Evolutionary conservation across 2,888 invertebrate genomes (phyloP).

Genomic region (Saturnia japonica): DNA sequence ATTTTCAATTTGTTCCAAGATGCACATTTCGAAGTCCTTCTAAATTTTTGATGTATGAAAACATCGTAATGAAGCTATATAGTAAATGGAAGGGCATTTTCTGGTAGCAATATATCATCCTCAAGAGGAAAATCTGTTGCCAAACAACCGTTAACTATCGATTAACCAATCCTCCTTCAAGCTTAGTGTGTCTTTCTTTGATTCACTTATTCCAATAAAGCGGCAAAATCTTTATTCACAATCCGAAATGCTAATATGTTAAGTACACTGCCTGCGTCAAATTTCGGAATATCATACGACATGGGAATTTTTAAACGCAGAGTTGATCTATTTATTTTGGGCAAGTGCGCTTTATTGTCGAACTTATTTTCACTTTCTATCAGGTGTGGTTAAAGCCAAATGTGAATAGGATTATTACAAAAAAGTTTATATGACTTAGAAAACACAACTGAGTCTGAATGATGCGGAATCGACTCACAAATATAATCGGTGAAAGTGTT

Average conservation of each 20-base stretch:
- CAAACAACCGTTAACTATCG: too few relatives aligned
- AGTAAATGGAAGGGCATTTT: too few relatives aligned
- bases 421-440: neutral
- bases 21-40: too few relatives aligned
- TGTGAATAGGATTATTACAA: neutral
- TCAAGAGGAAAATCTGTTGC: too few relatives aligned
- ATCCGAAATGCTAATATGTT: neutral
- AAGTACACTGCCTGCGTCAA: neutral
- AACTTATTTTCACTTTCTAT: neutral
- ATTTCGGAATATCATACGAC: neutral
- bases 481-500: neutral
- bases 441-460: neutral
- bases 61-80: too few relatives aligned
- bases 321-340: neutral
- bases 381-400: neutral
- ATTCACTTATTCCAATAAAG: neutral
- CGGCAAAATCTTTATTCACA: neutral
- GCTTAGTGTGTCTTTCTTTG: too few relatives aligned
- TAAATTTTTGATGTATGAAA: too few relatives aligned
- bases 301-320: neutral
- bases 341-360: neutral
- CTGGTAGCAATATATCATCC: too few relatives aligned
- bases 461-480: neutral
- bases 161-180: too few relatives aligned
- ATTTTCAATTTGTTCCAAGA: too few relatives aligned